Base-by-base conservation (phyloP, 1,140 invertebrate genomes). In the Sminthurinus signatus region DNA sequence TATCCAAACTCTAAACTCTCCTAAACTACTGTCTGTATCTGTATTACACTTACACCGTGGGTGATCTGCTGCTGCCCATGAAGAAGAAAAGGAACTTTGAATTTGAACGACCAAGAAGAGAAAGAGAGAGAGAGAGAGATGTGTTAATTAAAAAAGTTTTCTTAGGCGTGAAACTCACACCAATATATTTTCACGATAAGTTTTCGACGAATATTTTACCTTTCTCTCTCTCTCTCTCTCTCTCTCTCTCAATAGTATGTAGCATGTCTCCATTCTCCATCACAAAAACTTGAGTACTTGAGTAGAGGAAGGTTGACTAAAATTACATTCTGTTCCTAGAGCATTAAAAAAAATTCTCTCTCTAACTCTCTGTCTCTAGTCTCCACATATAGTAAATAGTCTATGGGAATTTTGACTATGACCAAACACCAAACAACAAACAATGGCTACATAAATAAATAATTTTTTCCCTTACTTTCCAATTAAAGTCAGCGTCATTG, bases 111-210 rank as follows among this genome's bases (percentile, higher is more conserved):
- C 5, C 15, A 5, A 15, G 15, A 15, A 36, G 15, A 36, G 32
- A 36, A 15, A 36, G 32, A 36, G 32, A 36, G 32, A 36, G 32
- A 36, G 15, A 36, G 5, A 15, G 32, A 36, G 32, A 36, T 36
- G 32, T 36, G 15, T 8, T 36, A n/a, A 8, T 19, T 48, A 48
- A n/a, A 5, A 56, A 21, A 42, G 39, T 17, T 52, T 56, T 56
- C 4, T 14, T 23, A 56, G 54, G 54, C 54, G 54, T 56, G 54
- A 56, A 56, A 56, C 12, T 4, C 51, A n/a, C 51, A 48, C 44
- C 44, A 19, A n/a, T 19, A 48, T 25, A 25, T 48, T 25, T 48
- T n/a, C 44, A 48, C n/a, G 5, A 48, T 25, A 48, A 8, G 8
- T 48, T 48, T 48, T 48, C 32, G 15, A 36, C 5, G 32, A 36